Percentiles rank a stretch among this genome's conserved stretches.
Evolutionary conservation across 2,113 vertebrate species (phyloP).

Genomic region (Aphelocoma coerulescens): DNA sequence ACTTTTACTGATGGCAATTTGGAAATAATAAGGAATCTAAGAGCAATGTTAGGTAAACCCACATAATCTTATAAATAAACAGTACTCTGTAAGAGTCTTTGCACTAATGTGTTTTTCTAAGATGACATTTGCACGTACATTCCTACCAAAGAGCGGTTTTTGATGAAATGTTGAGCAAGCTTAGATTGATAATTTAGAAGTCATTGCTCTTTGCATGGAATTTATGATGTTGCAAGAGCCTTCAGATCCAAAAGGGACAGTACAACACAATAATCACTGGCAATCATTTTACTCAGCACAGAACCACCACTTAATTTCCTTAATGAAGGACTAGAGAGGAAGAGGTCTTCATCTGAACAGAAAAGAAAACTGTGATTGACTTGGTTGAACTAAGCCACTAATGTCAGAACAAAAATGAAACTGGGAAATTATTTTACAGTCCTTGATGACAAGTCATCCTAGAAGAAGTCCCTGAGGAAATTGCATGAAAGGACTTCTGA

Average conservation of each 20-base stretch:
- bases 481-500: background rate
- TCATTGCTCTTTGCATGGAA: slow-evolving; percentile 7
- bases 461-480: background rate
- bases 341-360: background rate
- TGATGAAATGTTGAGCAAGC: background rate
- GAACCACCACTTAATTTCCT: background rate
- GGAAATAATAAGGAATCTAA: background rate
- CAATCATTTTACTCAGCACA: background rate
- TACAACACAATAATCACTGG: background rate
- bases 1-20: background rate
- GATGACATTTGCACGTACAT: slow-evolving; percentile 1
- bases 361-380: background rate
- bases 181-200: background rate
- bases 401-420: background rate
- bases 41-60: background rate
- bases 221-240: slow-evolving; percentile 31
- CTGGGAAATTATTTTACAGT: background rate
- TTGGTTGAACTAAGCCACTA: background rate
- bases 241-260: background rate
- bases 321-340: background rate
- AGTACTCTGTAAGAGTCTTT: background rate
- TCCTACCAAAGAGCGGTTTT: background rate
- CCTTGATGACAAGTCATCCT: background rate
- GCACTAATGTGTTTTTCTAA: background rate
- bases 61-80: background rate